phyloP scores from a whole-genome alignment of 2,113 vertebrate species.

The Promerops cafer region DNA sequence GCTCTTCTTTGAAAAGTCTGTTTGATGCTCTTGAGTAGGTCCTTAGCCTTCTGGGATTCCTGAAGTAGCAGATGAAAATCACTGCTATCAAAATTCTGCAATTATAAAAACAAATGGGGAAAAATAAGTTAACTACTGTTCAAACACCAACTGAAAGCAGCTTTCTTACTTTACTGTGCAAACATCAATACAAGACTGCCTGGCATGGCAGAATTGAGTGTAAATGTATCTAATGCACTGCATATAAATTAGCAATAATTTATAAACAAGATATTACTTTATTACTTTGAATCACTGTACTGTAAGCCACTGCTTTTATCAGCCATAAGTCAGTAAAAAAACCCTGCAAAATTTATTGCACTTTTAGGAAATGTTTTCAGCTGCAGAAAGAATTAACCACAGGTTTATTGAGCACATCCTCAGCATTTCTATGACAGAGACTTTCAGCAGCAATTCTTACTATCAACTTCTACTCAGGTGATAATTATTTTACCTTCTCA shows the following conservation, averaged over 20 bases:
- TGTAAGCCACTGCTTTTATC: background rate
- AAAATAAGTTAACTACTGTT: background rate
- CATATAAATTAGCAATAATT: background rate
- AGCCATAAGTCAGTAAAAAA: background rate
- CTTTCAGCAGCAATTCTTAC: background rate
- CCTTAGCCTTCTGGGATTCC: slow-evolving; percentile 71
- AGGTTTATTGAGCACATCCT: background rate
- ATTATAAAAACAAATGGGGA: background rate
- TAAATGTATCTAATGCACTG: background rate
- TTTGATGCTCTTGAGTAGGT: slow-evolving; percentile 59
- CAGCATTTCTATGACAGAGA: background rate
- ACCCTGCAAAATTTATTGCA: background rate
- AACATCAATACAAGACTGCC: background rate
- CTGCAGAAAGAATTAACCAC: background rate
- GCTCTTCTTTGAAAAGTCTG: slow-evolving; percentile 31
- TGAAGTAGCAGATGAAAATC: slow-evolving; percentile 67
- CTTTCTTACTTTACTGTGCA: background rate
- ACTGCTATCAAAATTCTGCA: slow-evolving; percentile 61
- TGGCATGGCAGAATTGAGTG: background rate
- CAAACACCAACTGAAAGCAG: background rate
- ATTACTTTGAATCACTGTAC: background rate
- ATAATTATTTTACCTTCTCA: background rate
- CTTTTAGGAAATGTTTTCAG: background rate
- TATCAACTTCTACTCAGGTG: background rate
- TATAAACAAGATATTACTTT: background rate